These are phyloP conservation scores for Euzetes globulus DNA, from an alignment of 2,888 invertebrate species.

Conservation along the genomic window DNA sequence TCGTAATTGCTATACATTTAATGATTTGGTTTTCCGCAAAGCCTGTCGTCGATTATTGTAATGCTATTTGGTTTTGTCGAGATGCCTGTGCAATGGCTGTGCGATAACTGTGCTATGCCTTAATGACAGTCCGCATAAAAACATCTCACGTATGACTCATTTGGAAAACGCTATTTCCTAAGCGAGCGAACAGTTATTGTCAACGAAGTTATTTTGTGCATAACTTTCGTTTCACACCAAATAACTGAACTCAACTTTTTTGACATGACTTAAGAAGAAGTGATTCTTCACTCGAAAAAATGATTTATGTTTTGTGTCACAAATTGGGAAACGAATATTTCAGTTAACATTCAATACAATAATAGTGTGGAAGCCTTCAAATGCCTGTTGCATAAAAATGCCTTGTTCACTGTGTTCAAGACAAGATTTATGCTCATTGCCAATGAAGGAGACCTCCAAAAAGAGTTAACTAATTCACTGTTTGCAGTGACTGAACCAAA, in stretches of 20 bases:
- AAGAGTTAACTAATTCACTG: constrained; percentile 7
- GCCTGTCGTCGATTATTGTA: neutral
- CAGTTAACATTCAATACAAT: neutral
- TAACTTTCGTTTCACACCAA: neutral
- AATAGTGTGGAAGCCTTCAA: neutral
- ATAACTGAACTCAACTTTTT: constrained; percentile 4
- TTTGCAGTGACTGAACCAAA: neutral
- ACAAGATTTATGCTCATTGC: neutral
- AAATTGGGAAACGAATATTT: neutral
- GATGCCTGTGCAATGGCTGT: neutral
- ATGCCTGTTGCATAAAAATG: neutral
- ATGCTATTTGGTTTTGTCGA: neutral
- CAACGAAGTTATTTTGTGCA: neutral
- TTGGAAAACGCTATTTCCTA: neutral
- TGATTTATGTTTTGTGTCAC: constrained; percentile 20
- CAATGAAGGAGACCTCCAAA: neutral
- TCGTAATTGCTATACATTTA: constrained; percentile 11
- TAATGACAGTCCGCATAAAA: neutral
- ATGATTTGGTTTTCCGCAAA: constrained; percentile 13
- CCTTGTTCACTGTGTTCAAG: neutral
- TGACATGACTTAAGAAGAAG: neutral
- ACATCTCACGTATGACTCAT: constrained; percentile 2
- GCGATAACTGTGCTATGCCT: neutral
- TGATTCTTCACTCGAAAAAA: neutral
- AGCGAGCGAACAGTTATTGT: constrained; percentile 9